Percentiles rank a stretch among this genome's conserved stretches.
Evolutionary conservation across 2,113 vertebrate species (phyloP).

Genomic region (Prolemur simus): DNA sequence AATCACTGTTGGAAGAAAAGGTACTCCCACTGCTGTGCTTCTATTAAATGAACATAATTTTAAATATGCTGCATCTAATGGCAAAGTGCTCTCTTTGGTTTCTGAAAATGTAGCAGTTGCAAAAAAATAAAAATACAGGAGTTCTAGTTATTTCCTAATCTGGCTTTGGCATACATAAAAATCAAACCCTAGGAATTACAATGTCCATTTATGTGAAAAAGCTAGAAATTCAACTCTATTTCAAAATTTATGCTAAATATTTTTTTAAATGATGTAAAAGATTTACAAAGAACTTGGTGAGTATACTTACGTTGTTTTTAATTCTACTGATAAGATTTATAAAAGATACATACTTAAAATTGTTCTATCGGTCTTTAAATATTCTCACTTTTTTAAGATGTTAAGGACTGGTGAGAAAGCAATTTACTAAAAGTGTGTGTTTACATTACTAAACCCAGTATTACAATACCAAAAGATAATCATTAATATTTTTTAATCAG

Average conservation of each 20-base stretch:
- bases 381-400: not conserved
- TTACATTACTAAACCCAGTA: not conserved
- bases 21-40: not conserved
- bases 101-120: not conserved
- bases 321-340: not conserved
- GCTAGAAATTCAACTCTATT: not conserved
- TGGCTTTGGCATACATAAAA: not conserved
- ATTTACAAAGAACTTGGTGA: not conserved
- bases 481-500: not conserved
- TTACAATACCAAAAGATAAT: not conserved
- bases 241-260: not conserved
- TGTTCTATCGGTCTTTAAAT: not conserved
- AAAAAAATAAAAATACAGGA: not conserved
- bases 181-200: not conserved
- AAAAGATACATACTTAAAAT: not conserved
- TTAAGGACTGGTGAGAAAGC: not conserved
- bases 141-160: not conserved
- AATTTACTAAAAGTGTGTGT: not conserved
- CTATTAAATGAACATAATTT: not conserved
- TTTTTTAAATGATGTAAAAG: conserved; percentile 5
- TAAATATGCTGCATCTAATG: not conserved
- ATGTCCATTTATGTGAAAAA: not conserved
- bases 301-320: not conserved
- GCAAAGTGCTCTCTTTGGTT: not conserved
- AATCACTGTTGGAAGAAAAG: not conserved